Base-by-base conservation (phyloP, 2,888 invertebrate genomes). In the Argynnis bischoffii region DNA sequence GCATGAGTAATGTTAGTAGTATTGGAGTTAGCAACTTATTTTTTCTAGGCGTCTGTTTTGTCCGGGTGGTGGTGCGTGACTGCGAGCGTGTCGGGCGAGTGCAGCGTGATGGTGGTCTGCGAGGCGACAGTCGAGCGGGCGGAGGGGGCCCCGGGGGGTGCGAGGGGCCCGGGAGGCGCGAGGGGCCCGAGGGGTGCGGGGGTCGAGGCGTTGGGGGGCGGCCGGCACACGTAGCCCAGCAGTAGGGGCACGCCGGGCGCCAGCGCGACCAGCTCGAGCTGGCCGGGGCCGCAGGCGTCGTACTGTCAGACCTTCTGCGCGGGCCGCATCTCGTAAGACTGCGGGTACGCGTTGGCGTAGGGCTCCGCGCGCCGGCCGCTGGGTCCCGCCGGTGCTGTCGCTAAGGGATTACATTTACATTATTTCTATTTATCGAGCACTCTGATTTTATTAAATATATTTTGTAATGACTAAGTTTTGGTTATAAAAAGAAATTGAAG, bases 341-440 rank as follows among this genome's bases (percentile, higher is more conserved):
- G 93, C 79, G 95, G 94, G 91, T 96, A 96, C 70, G 96, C 96
- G 79, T 95, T 95, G 73, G 96, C 96, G 90, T 96, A 96, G 70
- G 95, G 92, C 85, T 95, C 95, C 88, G 93, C 77, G 87, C 93
- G 81, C 81, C 93, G 90, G 76, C 85, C 84, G 77, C 88, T 89
- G 78, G 90, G 90, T 63, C 93, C 89, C 31, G 93, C 87, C 67
- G 89, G 85, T 72, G 89, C 85, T 67, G 90, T 89, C 75, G 93
- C 94, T 77, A 63, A 0, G 69, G 54, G 53, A n/a, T 2, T 46
- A 48, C 0, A 55, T 46, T 46, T 18, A 47, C 11, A 26, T 59
- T 26, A 51, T n/a, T 67, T 3, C 14, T 50, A 47, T 13, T 16
- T 50, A 16, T 47, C 4, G 6, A 13, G 14, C 8, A 18, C 21